Conservation (phyloP, 2,113 vertebrate species). For the human (Homo sapiens) region DNA sequence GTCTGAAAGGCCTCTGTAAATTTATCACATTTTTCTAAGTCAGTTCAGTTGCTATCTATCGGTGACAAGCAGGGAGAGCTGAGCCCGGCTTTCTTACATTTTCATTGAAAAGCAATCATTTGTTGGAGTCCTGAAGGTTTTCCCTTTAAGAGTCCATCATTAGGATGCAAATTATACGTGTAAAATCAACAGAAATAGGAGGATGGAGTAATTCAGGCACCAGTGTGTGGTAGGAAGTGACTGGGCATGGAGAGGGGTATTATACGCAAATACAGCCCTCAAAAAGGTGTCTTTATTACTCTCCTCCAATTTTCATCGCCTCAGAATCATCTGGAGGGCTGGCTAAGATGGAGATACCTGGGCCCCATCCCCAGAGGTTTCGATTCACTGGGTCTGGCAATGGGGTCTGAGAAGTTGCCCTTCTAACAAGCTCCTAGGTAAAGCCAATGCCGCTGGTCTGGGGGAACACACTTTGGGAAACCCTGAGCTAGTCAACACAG, state of each 20-base stretch:
- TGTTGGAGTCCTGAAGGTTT: neutral
- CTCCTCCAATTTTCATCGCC: neutral
- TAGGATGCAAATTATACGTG: neutral
- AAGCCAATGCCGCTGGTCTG: neutral
- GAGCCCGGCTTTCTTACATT: neutral
- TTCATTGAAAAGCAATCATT: neutral
- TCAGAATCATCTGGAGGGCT: neutral
- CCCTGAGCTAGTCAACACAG: neutral
- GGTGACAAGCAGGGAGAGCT: neutral
- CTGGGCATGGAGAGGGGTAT: neutral
- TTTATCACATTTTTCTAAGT: neutral
- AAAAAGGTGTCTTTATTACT: neutral
- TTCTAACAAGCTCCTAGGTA: neutral
- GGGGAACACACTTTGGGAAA: neutral
- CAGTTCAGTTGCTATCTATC: neutral
- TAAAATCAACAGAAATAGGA: neutral
- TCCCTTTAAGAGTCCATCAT: neutral
- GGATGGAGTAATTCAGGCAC: neutral
- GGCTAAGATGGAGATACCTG: neutral
- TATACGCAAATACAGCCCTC: neutral
- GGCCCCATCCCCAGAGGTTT: neutral
- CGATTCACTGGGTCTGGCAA: neutral
- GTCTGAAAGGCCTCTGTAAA: neutral
- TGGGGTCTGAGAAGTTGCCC: neutral
- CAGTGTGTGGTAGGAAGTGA: neutral